Conservation (phyloP, 2,888 invertebrate species). For the Rhagophthalmus giganteus region DNA sequence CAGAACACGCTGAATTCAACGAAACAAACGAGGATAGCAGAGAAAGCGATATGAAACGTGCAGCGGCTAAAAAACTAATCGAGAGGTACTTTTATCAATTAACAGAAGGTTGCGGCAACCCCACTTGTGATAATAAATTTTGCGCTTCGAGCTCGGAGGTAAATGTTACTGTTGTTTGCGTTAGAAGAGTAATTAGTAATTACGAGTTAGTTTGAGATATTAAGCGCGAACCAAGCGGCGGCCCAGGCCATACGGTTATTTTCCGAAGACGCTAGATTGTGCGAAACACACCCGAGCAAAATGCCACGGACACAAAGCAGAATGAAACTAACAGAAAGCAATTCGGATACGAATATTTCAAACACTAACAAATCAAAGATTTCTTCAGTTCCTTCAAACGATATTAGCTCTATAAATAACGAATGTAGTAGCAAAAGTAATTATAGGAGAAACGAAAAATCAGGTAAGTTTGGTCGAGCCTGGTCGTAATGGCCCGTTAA, state of each 20-base stretch:
- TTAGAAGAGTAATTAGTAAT: neutral
- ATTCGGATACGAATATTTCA: slow-evolving; percentile 22
- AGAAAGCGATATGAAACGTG: slow-evolving; percentile 72
- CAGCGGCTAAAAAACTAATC: slow-evolving; percentile 81
- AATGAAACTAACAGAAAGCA: slow-evolving; percentile 29
- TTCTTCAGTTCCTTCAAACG: slow-evolving; percentile 42
- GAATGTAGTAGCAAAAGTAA: slow-evolving; percentile 38
- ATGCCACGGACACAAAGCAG: slow-evolving; percentile 64
- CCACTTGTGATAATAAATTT: slow-evolving; percentile 80
- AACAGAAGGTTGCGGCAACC: slow-evolving; percentile 89
- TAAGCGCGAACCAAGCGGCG: slow-evolving; percentile 88
- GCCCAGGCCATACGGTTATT: slow-evolving; percentile 86
- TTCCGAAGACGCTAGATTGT: slow-evolving; percentile 80
- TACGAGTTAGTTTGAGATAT: slow-evolving; percentile 54
- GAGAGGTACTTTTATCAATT: slow-evolving; percentile 92
- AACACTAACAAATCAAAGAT: slow-evolving; percentile 19
- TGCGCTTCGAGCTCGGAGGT: slow-evolving; percentile 91
- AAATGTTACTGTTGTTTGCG: neutral
- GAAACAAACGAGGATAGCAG: slow-evolving; percentile 44
- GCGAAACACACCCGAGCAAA: slow-evolving; percentile 75
- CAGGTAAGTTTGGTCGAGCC: slow-evolving; percentile 8
- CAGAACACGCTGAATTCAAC: slow-evolving; percentile 40
- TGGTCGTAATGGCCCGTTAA: no score
- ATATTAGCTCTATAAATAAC: slow-evolving; percentile 41
- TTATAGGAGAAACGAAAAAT: slow-evolving; percentile 10